Percentiles rank a stretch among this genome's conserved stretches.
These are phyloP conservation scores for Ypsolopha scabrella DNA, from an alignment of 2,888 invertebrate species.

Conservation along the genomic window DNA sequence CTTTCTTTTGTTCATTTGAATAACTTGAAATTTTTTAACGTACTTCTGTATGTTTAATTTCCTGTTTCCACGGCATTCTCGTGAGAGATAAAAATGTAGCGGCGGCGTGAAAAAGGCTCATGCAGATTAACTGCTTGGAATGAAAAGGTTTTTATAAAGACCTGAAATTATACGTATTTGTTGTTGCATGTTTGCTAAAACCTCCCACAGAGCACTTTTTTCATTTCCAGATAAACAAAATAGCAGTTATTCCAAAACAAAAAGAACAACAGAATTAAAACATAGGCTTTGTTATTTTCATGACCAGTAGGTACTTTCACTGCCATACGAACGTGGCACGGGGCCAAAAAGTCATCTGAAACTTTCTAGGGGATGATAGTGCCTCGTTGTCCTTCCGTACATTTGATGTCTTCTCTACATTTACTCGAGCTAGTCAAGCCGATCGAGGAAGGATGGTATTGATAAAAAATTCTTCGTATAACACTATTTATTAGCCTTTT, in stretches of 20 bases:
- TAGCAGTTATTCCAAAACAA: not conserved
- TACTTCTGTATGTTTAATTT: too few relatives aligned
- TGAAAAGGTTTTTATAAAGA: too few relatives aligned
- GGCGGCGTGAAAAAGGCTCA: too few relatives aligned
- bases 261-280: not conserved
- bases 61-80: too few relatives aligned
- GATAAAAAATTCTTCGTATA: too few relatives aligned
- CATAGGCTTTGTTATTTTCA: slow-evolving; percentile 1
- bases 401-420: too few relatives aligned
- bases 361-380: slow-evolving; percentile 4
- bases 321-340: slow-evolving; percentile 28
- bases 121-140: too few relatives aligned
- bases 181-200: not conserved
- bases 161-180: not conserved
- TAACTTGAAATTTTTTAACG: not conserved
- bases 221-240: not conserved
- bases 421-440: too few relatives aligned
- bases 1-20: not conserved
- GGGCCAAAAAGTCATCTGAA: slow-evolving; percentile 31
- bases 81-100: too few relatives aligned
- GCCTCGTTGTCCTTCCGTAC: too few relatives aligned
- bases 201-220: not conserved
- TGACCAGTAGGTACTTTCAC: not conserved
- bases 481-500: too few relatives aligned
- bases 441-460: too few relatives aligned